Percentiles rank a stretch among this genome's conserved stretches.
These are phyloP conservation scores for Koerneria pararmatus DNA, from an alignment of 2,888 invertebrate genomes.

Conservation along the genomic window DNA sequence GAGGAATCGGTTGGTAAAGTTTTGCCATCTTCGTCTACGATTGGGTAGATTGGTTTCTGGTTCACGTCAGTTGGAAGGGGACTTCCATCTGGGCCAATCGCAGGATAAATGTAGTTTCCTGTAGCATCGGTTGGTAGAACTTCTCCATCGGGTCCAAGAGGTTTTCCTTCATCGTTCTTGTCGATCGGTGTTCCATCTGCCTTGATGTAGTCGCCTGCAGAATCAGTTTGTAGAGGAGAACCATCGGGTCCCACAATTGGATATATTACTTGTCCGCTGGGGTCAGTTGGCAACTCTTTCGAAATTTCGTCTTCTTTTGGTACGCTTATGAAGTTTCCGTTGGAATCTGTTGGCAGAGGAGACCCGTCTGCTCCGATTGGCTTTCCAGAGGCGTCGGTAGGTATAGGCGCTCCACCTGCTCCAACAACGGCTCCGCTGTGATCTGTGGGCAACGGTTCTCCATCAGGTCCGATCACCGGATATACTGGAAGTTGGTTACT, in stretches of 20 bases:
- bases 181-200: not conserved
- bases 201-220: conserved; percentile 12
- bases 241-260: conserved; percentile 33
- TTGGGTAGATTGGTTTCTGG: conserved; percentile 26
- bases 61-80: conserved; percentile 22
- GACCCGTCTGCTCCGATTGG: conserved; percentile 38
- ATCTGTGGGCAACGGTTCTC: conserved; percentile 27
- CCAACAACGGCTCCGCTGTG: conserved; percentile 24
- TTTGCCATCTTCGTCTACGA: conserved; percentile 22
- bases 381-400: conserved; percentile 28
- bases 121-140: conserved; percentile 23
- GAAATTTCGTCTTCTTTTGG: conserved; percentile 25
- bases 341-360: conserved; percentile 41
- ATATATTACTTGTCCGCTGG: conserved; percentile 16
- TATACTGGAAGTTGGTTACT: conserved; percentile 34
- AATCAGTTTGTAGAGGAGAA: conserved; percentile 33
- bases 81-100: conserved; percentile 22
- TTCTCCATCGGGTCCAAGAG: conserved; percentile 13
- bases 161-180: not conserved
- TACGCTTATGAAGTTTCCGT: conserved; percentile 34
- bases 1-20: conserved; percentile 26
- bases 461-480: conserved; percentile 34
- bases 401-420: conserved; percentile 27
- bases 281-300: conserved; percentile 26
- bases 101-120: conserved; percentile 31